A percentile compares a stretch with the other conserved stretches of the same genome.
Conservation (phyloP, 2,888 invertebrate species). For the Tortricodes alternella region DNA sequence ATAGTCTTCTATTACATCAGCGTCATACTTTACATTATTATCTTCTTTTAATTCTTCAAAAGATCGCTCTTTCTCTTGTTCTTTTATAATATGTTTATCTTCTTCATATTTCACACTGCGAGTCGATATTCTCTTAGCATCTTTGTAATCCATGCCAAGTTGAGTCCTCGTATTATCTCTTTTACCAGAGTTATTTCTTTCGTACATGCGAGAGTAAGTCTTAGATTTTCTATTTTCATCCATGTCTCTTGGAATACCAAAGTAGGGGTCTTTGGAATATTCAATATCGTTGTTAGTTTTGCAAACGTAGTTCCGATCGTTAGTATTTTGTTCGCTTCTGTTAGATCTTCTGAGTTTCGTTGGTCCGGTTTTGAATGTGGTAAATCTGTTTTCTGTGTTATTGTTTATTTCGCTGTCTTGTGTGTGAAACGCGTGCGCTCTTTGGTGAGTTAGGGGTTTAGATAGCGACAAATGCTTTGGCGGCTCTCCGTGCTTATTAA, state of each 20-base stretch:
- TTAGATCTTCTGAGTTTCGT: slow-evolving; percentile 61
- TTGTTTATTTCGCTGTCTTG: slow-evolving; percentile 66
- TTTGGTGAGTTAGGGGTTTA: slow-evolving; percentile 78
- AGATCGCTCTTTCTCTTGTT: slow-evolving; percentile 26
- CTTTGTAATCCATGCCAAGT: slow-evolving; percentile 39
- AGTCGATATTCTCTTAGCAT: slow-evolving; percentile 51
- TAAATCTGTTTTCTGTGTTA: slow-evolving; percentile 56
- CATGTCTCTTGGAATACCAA: slow-evolving; percentile 51
- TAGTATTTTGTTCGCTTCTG: slow-evolving; percentile 51
- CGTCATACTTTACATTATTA: slow-evolving; percentile 22
- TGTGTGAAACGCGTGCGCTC: slow-evolving; percentile 71
- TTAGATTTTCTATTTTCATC: slow-evolving; percentile 53
- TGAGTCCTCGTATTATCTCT: slow-evolving; percentile 42
- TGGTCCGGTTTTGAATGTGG: slow-evolving; percentile 62
- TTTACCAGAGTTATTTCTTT: slow-evolving; percentile 60
- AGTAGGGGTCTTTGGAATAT: slow-evolving; percentile 69
- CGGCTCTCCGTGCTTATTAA: slow-evolving; percentile 79
- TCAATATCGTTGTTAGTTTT: slow-evolving; percentile 71
- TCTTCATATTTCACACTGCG: slow-evolving; percentile 48
- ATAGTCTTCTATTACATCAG: slow-evolving; percentile 43
- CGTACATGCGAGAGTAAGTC: slow-evolving; percentile 57
- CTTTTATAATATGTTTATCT: slow-evolving; percentile 24
- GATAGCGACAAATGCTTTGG: slow-evolving; percentile 79
- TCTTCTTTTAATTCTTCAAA: slow-evolving; percentile 33
- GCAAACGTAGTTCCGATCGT: slow-evolving; percentile 53